Conservation (phyloP, 2,888 invertebrate genomes). For the Branchipolynoe longqiensis region DNA sequence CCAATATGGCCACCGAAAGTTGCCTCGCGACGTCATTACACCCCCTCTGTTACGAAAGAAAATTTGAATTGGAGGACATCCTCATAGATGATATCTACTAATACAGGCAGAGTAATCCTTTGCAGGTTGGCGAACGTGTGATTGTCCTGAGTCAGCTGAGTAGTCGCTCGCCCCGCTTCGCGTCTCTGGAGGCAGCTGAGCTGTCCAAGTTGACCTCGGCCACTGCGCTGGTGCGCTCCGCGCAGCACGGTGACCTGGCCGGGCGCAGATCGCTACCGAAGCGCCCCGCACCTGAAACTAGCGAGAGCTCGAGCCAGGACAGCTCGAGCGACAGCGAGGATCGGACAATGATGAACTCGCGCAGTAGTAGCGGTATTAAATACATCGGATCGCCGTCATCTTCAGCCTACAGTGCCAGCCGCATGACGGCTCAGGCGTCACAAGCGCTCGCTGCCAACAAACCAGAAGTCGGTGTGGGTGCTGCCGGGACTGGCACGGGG, state of each 20-base stretch:
- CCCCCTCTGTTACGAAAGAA: too few species aligned
- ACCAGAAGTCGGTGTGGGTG: background rate
- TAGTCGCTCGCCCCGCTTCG: conserved; percentile 24
- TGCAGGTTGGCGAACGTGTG: conserved; percentile 79
- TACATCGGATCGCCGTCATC: conserved; percentile 24
- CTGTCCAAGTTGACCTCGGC: conserved; percentile 17
- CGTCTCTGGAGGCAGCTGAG: background rate
- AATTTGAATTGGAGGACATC: too few species aligned
- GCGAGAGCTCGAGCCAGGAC: conserved; percentile 68
- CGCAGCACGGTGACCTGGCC: background rate
- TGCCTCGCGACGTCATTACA: too few species aligned
- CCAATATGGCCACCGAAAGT: too few species aligned
- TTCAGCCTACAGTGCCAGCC: conserved; percentile 23
- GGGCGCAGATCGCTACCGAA: conserved; percentile 12
- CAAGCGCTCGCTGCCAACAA: background rate
- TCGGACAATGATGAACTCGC: conserved; percentile 9
- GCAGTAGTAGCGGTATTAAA: too few species aligned
- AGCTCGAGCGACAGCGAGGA: conserved; percentile 64
- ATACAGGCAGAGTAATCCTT: too few species aligned
- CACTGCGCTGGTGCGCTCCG: too few species aligned
- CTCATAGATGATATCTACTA: too few species aligned
- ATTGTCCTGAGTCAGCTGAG: conserved; percentile 79
- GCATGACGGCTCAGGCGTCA: conserved; percentile 42
- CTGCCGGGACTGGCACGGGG: background rate
- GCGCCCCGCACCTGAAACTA: conserved; percentile 61